A percentile compares a stretch with the other conserved stretches of the same genome.
phyloP scores from a whole-genome alignment of 2,888 invertebrate species.

The Coelopa pilipes region DNA sequence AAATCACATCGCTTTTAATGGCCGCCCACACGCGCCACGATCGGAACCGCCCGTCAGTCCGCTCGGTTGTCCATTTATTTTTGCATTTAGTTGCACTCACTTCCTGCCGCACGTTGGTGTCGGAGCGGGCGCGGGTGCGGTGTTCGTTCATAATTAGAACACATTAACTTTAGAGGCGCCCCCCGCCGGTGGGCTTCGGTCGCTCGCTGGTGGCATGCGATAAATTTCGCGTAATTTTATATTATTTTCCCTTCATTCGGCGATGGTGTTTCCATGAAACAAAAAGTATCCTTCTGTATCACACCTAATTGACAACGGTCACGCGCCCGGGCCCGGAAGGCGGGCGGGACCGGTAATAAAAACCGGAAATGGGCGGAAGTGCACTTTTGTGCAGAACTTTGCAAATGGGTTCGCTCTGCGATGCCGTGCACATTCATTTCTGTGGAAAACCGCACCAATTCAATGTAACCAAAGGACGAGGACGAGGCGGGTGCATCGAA shows the following conservation, averaged over 20 bases:
- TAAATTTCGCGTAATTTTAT: constrained; percentile 36
- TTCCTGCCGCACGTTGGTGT: neutral
- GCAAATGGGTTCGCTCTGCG: neutral
- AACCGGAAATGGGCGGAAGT: constrained; percentile 24
- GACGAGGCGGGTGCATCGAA: neutral
- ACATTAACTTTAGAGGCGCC: constrained; percentile 30
- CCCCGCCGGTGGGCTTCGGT: too few species aligned
- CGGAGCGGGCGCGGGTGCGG: neutral
- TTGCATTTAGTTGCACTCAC: neutral
- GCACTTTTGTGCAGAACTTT: neutral
- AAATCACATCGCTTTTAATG: constrained; percentile 20
- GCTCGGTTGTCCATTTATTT: constrained; percentile 16
- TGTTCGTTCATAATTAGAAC: constrained; percentile 30
- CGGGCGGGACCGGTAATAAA: constrained; percentile 7
- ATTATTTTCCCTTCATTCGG: neutral
- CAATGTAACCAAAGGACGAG: too few species aligned
- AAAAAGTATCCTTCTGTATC: constrained; percentile 2
- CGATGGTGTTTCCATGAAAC: neutral
- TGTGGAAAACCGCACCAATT: too few species aligned
- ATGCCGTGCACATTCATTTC: neutral
- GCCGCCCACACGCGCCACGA: too few species aligned
- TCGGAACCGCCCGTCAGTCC: too few species aligned
- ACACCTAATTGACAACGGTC: constrained; percentile 22
- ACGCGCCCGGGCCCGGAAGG: constrained; percentile 2
- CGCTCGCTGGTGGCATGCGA: constrained; percentile 12